Percentiles rank a stretch among this genome's conserved stretches.
phyloP scores from a whole-genome alignment of 1,140 invertebrate species.

The Bradynema listronoti region DNA sequence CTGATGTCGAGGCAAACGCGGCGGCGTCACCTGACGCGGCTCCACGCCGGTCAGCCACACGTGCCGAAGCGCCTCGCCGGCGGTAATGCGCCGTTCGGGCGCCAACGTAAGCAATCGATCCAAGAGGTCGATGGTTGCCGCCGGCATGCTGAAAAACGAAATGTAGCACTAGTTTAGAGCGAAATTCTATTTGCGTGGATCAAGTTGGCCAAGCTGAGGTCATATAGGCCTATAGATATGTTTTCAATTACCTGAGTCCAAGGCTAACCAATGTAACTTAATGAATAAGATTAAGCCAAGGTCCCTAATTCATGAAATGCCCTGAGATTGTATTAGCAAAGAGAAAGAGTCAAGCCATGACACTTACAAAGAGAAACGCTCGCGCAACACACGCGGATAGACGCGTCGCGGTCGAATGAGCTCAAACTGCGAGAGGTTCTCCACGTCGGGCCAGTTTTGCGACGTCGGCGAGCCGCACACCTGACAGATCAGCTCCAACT shows the following conservation, averaged over 20 bases:
- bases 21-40: constrained; percentile 68
- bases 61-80: constrained; percentile 83
- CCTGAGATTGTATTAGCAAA: not conserved
- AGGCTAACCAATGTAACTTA: too few species aligned
- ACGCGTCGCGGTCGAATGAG: constrained; percentile 83
- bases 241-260: too few species aligned
- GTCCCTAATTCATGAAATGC: constrained; percentile 1
- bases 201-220: too few species aligned
- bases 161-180: constrained; percentile 1
- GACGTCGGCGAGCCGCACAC: constrained; percentile 91
- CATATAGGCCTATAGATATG: too few species aligned
- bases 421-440: constrained; percentile 83
- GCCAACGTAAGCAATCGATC: constrained; percentile 94
- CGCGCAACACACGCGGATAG: constrained; percentile 73
- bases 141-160: constrained; percentile 68
- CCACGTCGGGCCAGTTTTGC: constrained; percentile 94
- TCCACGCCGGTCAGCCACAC: constrained; percentile 86
- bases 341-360: constrained; percentile 1
- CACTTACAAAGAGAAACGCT: constrained; percentile 75
- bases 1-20: constrained; percentile 78
- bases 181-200: too few species aligned
- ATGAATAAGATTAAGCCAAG: constrained; percentile 10
- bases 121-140: constrained; percentile 78
- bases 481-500: constrained; percentile 86
- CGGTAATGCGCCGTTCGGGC: constrained; percentile 83